These are phyloP conservation scores for Sciaenops ocellatus DNA, from an alignment of 2,797 vertebrate species.

Conservation along the genomic window DNA sequence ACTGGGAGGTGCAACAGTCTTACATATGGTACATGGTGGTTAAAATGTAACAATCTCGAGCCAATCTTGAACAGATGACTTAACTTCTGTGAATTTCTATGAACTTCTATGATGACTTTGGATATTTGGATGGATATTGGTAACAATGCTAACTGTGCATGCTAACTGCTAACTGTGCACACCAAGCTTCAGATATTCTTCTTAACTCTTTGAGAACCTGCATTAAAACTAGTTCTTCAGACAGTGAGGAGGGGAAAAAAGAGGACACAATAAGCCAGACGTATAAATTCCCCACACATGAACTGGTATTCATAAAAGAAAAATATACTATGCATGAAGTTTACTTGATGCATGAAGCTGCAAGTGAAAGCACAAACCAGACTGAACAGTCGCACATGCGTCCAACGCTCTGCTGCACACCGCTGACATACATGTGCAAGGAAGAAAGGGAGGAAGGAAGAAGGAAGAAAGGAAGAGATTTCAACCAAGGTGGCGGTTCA, in stretches of 20 bases:
- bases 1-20: not conserved
- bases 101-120: not conserved
- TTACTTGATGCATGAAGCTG: slow-evolving; percentile 26
- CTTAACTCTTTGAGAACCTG: too few relatives aligned
- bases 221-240: too few relatives aligned
- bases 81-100: not conserved
- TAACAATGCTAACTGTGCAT: too few relatives aligned
- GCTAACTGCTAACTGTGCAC: too few relatives aligned
- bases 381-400: slow-evolving; percentile 84
- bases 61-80: not conserved
- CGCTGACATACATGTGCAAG: slow-evolving; percentile 67
- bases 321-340: too few relatives aligned
- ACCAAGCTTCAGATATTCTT: too few relatives aligned
- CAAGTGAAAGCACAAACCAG: slow-evolving; percentile 60
- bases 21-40: not conserved
- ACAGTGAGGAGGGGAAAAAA: too few relatives aligned
- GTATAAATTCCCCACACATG: too few relatives aligned
- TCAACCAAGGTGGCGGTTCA: slow-evolving; percentile 52
- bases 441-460: slow-evolving; percentile 84
- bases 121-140: not conserved
- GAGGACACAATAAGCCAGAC: too few relatives aligned
- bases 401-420: slow-evolving; percentile 88
- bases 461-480: slow-evolving; percentile 84
- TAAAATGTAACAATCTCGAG: not conserved
- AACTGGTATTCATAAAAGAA: too few relatives aligned